A percentile compares a stretch with the other conserved stretches of the same genome.
Conservation (phyloP, 2,113 vertebrate species). For the Pangasianodon gigas region DNA sequence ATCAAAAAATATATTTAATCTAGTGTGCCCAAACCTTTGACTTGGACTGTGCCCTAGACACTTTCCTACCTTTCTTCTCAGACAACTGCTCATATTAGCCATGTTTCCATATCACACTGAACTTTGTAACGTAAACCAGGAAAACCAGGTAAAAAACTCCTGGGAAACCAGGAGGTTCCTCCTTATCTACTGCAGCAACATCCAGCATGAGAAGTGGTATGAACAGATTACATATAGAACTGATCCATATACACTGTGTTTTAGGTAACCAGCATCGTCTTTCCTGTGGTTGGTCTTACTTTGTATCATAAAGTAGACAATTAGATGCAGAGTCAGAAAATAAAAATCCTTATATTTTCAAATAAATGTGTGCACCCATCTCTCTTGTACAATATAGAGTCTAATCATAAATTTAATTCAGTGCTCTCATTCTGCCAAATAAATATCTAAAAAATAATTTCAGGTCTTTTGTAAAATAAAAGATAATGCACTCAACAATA, state of each 20-base stretch:
- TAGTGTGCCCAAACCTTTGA: not conserved
- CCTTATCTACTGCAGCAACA: not conserved
- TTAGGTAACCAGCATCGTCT: not conserved
- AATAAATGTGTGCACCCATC: not conserved
- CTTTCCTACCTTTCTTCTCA: not conserved
- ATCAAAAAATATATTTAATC: too few species aligned
- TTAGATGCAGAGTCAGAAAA: not conserved
- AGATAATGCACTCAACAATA: conserved; percentile 8
- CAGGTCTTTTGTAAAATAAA: not conserved
- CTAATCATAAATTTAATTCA: not conserved
- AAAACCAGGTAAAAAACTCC: not conserved
- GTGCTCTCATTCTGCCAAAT: not conserved
- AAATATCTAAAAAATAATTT: not conserved
- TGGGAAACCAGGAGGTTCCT: not conserved
- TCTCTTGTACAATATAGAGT: not conserved
- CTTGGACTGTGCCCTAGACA: not conserved
- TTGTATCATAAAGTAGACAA: not conserved
- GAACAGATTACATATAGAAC: not conserved
- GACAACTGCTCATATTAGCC: not conserved
- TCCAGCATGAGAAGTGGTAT: not conserved
- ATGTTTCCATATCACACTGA: not conserved
- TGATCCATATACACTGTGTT: not conserved
- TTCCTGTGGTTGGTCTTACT: not conserved
- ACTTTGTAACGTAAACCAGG: not conserved
- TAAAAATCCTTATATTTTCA: not conserved